phyloP scores from a whole-genome alignment of 2,797 vertebrate genomes.

The Sebastolobus alascanus region DNA sequence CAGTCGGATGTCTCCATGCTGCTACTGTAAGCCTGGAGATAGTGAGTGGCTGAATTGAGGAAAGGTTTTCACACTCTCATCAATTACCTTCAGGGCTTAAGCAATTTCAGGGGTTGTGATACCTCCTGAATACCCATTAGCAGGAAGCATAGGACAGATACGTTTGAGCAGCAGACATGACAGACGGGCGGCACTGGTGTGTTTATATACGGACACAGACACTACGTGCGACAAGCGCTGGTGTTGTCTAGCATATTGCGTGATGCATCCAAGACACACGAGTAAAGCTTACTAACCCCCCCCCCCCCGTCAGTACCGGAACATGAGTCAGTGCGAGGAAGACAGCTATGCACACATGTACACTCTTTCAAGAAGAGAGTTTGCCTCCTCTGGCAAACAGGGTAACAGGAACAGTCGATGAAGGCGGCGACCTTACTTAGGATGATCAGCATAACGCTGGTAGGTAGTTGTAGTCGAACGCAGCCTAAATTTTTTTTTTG shows the following conservation, averaged over 20 bases:
- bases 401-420: constrained; percentile 10
- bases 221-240: constrained; percentile 24
- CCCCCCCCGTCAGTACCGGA: constrained; percentile 50
- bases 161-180: constrained; percentile 50
- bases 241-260: constrained; percentile 69
- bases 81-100: constrained; percentile 36
- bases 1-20: not conserved
- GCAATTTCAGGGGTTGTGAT: constrained; percentile 38
- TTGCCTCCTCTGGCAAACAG: constrained; percentile 40
- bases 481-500: not conserved
- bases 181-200: constrained; percentile 59
- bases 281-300: constrained; percentile 65
- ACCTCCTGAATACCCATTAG: constrained; percentile 35
- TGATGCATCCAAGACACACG: constrained; percentile 62
- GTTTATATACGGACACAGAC: constrained; percentile 57
- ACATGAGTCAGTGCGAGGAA: constrained; percentile 71
- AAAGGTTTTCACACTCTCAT: constrained; percentile 35
- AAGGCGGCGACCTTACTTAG: constrained; percentile 11
- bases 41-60: constrained; percentile 10
- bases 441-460: constrained; percentile 3
- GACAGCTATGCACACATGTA: constrained; percentile 54
- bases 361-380: constrained; percentile 27
- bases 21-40: constrained; percentile 3
- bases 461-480: not conserved
- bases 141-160: constrained; percentile 25